Conservation (phyloP, 2,797 vertebrate genomes). For the Neosilurus hyrtlii region DNA sequence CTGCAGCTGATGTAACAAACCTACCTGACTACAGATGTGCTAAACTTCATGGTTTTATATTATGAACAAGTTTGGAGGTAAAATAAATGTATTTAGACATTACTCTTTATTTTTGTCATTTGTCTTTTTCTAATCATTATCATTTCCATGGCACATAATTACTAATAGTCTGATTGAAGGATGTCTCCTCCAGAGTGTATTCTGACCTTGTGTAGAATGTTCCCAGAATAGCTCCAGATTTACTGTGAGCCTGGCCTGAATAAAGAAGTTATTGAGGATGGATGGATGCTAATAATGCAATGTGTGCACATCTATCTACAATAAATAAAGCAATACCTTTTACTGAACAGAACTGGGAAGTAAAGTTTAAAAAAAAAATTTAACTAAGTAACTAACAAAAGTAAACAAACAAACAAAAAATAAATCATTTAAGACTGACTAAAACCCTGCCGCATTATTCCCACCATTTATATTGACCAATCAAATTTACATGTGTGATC, state of each 20-base stretch:
- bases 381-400: no score
- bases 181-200: background rate
- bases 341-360: background rate
- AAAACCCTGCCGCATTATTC: no score
- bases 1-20: background rate
- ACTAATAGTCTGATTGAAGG: background rate
- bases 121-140: background rate
- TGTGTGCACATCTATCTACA: background rate
- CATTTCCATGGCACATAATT: background rate
- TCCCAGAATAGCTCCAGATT: background rate
- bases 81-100: slow-evolving; percentile 36
- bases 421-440: no score
- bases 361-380: no score
- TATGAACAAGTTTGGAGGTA: background rate
- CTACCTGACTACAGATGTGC: slow-evolving; percentile 12
- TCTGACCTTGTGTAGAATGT: background rate
- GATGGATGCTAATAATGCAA: background rate
- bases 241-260: no score
- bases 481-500: no score
- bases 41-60: slow-evolving; percentile 24
- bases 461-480: no score
- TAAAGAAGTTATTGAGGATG: background rate
- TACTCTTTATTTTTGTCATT: background rate
- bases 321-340: background rate
- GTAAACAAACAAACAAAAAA: no score